Percentiles rank a stretch among this genome's conserved stretches.
Evolutionary conservation across 2,797 vertebrate genomes (phyloP).

Genomic region (Malurus splendens): DNA sequence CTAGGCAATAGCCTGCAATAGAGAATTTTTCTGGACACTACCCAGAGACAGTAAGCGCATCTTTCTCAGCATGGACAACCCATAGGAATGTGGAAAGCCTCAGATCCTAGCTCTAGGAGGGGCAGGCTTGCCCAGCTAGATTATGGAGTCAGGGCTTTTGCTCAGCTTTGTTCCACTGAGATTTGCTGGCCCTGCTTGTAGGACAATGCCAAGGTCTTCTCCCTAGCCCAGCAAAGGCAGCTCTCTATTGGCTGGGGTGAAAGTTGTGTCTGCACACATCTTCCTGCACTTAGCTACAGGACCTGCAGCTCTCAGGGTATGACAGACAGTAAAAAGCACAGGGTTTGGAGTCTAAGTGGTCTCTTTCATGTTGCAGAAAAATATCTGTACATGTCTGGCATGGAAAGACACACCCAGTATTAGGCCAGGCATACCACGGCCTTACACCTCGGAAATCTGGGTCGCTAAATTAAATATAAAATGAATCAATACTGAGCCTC

Average conservation of each 20-base stretch:
- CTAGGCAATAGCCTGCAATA: not conserved
- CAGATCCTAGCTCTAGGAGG: not conserved
- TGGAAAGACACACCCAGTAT: not conserved
- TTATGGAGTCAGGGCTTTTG: not conserved
- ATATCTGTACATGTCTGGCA: not conserved
- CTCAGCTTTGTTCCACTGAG: not conserved
- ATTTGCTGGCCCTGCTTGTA: not conserved
- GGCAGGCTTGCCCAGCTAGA: not conserved
- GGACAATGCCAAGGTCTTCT: not conserved
- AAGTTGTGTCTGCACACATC: accelerated
- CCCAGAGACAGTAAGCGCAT: not conserved
- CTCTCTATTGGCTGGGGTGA: not conserved
- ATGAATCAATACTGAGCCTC: slow-evolving; percentile 43
- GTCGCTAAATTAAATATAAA: slow-evolving; percentile 57
- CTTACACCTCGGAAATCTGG: slow-evolving; percentile 40
- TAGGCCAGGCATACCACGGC: not conserved
- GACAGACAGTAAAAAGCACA: not conserved
- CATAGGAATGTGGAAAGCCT: not conserved
- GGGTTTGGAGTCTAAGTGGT: not conserved
- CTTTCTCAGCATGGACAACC: not conserved
- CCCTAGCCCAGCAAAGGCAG: not conserved
- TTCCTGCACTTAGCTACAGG: not conserved
- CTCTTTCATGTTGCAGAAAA: not conserved
- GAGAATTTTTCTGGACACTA: not conserved
- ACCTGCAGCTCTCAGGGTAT: not conserved